phyloP scores from a whole-genome alignment of 1,140 invertebrate species.

The Drosophila miranda region DNA sequence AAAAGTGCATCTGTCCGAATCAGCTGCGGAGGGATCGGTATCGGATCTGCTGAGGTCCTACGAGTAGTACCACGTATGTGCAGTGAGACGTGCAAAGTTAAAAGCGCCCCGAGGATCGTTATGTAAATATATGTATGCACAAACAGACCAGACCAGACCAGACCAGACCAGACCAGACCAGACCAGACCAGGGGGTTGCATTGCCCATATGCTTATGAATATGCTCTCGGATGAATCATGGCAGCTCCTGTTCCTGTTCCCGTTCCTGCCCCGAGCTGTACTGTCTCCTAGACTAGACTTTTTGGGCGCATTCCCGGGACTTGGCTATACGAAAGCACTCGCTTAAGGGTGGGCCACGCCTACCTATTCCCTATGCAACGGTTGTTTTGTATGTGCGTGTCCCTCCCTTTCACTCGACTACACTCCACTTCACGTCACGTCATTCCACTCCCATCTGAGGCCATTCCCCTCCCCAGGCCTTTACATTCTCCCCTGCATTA shows the following conservation, averaged over 20 bases:
- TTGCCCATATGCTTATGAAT: neutral
- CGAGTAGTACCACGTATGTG: conserved; percentile 14
- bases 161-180: conserved; percentile 13
- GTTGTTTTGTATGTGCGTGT: too few relatives aligned
- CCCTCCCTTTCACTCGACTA: too few relatives aligned
- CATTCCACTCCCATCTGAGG: neutral
- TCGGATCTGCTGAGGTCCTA: too few relatives aligned
- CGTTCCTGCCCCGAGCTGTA: too few relatives aligned
- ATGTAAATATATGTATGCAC: conserved; percentile 44
- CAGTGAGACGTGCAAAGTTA: conserved; percentile 73
- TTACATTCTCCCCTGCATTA: conserved; percentile 11
- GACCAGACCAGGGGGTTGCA: conserved; percentile 11
- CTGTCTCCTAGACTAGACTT: conserved; percentile 6
- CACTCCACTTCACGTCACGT: neutral
- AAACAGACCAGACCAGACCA: conserved; percentile 6
- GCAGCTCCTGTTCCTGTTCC: too few relatives aligned
- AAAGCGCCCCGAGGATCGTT: conserved; percentile 58
- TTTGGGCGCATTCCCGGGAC: conserved; percentile 16
- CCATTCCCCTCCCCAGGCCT: conserved; percentile 7
- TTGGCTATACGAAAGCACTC: conserved; percentile 6
- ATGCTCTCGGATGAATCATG: too few relatives aligned
- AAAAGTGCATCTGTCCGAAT: conserved; percentile 69
- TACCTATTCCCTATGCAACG: too few relatives aligned
- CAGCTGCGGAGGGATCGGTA: conserved; percentile 16
- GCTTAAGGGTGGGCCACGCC: conserved; percentile 32